A percentile compares a stretch with the other conserved stretches of the same genome.
phyloP scores from a whole-genome alignment of 2,797 vertebrate genomes.

The Rhinoraja longicauda region DNA sequence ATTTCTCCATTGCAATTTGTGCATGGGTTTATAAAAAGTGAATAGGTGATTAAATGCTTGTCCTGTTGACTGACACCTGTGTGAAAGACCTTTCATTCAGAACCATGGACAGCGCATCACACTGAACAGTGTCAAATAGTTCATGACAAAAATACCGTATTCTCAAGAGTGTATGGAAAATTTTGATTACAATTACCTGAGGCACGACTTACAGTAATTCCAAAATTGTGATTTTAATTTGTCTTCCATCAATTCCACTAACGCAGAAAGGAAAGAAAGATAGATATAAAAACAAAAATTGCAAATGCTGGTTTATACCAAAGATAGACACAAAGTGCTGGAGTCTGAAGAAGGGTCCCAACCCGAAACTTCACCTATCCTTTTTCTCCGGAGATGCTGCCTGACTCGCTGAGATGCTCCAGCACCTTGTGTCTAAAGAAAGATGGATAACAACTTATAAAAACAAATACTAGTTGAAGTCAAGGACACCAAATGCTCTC shows the following conservation, averaged over 20 bases:
- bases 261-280: not conserved
- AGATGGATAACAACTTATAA: too few species aligned
- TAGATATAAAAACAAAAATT: too few species aligned
- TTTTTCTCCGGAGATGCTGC: too few species aligned
- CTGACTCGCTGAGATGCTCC: too few species aligned
- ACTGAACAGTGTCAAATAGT: not conserved
- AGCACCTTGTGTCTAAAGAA: too few species aligned
- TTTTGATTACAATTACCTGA: not conserved
- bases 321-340: too few species aligned
- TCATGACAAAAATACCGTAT: too few species aligned
- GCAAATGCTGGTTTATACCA: too few species aligned
- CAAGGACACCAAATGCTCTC: not conserved
- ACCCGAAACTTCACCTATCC: too few species aligned
- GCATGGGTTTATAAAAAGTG: not conserved
- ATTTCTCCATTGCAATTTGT: not conserved
- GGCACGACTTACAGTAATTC: not conserved
- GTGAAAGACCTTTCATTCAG: slow-evolving; percentile 58
- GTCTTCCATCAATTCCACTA: not conserved
- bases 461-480: not conserved
- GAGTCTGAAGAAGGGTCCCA: too few species aligned
- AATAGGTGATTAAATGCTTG: not conserved
- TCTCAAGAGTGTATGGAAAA: not conserved
- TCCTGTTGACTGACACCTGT: not conserved
- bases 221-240: not conserved
- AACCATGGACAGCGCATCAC: slow-evolving; percentile 74